phyloP scores from a whole-genome alignment of 2,113 vertebrate genomes.

The Rhombomys opimus region DNA sequence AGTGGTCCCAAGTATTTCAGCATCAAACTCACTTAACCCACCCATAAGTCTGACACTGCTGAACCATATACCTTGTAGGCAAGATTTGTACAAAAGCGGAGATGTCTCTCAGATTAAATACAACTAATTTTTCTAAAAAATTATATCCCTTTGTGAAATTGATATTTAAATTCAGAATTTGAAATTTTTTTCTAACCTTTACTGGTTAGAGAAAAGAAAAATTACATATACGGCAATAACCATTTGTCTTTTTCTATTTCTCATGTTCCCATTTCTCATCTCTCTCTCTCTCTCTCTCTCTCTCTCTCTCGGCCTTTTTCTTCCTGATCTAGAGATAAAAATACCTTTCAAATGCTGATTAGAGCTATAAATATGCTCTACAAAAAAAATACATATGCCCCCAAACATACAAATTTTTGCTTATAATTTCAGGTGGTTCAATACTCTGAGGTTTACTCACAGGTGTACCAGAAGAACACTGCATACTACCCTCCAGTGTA shows the following conservation, averaged over 20 bases:
- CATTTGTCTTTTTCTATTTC: conserved; percentile 2
- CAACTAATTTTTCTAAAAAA: neutral
- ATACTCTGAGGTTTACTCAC: neutral
- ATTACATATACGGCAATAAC: neutral
- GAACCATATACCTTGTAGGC: neutral
- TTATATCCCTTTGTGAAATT: neutral
- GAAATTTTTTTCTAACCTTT: neutral
- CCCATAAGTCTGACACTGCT: neutral
- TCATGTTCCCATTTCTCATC: neutral
- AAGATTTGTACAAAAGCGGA: neutral
- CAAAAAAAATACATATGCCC: neutral
- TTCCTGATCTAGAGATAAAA: neutral
- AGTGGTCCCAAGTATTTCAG: neutral
- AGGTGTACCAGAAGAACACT: neutral
- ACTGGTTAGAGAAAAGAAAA: conserved; percentile 16
- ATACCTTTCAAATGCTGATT: neutral
- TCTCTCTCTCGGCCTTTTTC: neutral
- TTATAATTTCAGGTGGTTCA: neutral
- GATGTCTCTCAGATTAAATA: neutral
- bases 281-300: neutral
- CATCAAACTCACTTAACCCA: neutral
- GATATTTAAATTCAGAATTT: neutral
- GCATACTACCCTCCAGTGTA: neutral
- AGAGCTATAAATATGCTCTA: neutral
- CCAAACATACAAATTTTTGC: neutral